Percentiles rank a stretch among this genome's conserved stretches.
These are phyloP conservation scores for Dusona sp. DNA, from an alignment of 2,888 invertebrate genomes.

Conservation along the genomic window DNA sequence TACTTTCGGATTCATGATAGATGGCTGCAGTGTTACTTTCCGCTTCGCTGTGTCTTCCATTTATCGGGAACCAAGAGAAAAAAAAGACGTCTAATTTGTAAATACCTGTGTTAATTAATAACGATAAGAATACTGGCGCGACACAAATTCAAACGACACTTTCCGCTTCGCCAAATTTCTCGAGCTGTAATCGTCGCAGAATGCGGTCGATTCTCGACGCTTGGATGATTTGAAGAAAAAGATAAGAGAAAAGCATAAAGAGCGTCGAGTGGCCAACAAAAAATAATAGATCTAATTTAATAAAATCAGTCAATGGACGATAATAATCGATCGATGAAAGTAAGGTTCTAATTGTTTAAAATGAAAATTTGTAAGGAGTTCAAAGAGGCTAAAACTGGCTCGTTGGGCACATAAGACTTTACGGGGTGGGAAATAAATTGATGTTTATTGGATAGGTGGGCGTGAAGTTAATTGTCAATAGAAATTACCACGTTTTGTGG, in stretches of 20 bases:
- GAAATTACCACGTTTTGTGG: constrained; percentile 13
- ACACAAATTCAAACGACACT: constrained; percentile 50
- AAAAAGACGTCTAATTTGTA: constrained; percentile 54
- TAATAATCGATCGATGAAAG: constrained; percentile 66
- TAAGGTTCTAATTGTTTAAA: constrained; percentile 65
- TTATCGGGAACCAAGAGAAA: constrained; percentile 40
- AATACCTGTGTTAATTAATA: constrained; percentile 59
- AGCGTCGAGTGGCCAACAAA: constrained; percentile 42
- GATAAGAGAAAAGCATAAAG: not conserved
- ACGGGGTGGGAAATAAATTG: constrained; percentile 23
- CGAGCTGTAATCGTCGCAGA: constrained; percentile 45
- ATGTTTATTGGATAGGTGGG: constrained; percentile 31
- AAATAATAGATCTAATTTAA: constrained; percentile 56
- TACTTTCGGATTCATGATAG: constrained; percentile 35
- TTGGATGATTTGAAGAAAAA: constrained; percentile 7
- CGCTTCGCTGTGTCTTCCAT: constrained; percentile 57
- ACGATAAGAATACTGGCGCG: constrained; percentile 18
- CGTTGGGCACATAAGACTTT: constrained; percentile 57
- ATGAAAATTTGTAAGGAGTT: constrained; percentile 53
- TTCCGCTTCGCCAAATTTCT: constrained; percentile 60
- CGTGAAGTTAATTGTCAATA: constrained; percentile 37
- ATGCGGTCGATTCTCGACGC: constrained; percentile 35
- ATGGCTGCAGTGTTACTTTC: constrained; percentile 51
- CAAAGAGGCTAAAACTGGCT: constrained; percentile 32
- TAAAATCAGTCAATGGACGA: constrained; percentile 60